Percentiles rank a stretch among this genome's conserved stretches.
Conservation (phyloP, 2,888 invertebrate species). For the Melolontha melolontha region DNA sequence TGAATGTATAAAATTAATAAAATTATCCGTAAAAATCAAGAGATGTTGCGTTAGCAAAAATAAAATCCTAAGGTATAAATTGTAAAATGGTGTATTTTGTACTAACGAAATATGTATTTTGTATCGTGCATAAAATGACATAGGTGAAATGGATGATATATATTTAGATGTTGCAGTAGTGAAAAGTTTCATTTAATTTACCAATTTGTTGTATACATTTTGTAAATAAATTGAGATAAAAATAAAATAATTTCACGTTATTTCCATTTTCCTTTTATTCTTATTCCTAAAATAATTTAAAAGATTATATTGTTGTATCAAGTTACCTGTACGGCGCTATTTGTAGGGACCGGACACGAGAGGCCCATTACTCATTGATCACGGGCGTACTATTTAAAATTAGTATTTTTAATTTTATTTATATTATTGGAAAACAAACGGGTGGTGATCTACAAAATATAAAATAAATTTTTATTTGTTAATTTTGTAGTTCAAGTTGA, state of each 20-base stretch:
- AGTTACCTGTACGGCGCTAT: no score
- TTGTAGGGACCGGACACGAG: no score
- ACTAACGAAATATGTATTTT: conserved; percentile 31
- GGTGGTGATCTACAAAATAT: no score
- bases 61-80: conserved; percentile 2
- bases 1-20: no score
- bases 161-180: conserved; percentile 19
- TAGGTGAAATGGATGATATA: conserved; percentile 4
- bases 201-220: conserved; percentile 32
- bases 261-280: conserved; percentile 1
- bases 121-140: conserved; percentile 25
- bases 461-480: no score
- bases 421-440: no score
- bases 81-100: conserved; percentile 28
- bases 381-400: no score
- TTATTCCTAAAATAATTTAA: background rate
- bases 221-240: conserved; percentile 33
- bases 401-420: no score
- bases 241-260: conserved; percentile 28
- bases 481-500: no score
- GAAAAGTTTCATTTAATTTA: conserved; percentile 2
- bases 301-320: no score
- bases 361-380: no score
- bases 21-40: no score
- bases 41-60: background rate